Evolutionary conservation across 2,113 vertebrate genomes (phyloP), one percentile per base, ranked within the genome.

Genomic region (Excalfactoria chinensis): DNA sequence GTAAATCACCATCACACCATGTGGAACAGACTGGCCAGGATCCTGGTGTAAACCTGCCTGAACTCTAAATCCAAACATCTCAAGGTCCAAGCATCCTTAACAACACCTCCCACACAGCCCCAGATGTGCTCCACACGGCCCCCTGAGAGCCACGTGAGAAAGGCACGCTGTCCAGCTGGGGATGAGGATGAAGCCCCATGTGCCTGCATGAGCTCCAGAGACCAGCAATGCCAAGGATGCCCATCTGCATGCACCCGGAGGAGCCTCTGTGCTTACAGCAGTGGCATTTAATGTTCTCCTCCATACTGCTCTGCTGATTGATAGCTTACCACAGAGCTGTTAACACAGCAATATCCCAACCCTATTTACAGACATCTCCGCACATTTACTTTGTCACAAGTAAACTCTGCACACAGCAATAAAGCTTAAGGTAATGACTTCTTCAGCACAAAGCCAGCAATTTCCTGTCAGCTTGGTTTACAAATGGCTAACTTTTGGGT

Each of bases 381-480:
- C 74, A 69, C 96, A 96, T 97, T 97, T 96, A 95, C 95, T 96
- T 96, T 97, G 96, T 97, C 97, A 95, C 93, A 70, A 97, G 94
- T 90, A 96, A 97, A 97, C 91, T 93, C 96, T 46, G 58, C 91
- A 86, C 84, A 89, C 7, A 16, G 95, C 94, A 96, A 97, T 97
- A 97, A 97, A 97, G 96, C 94, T 96, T 93, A 93, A 96, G 96
- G 96, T 96, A 97, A 97, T 95, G 95, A 97, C 96, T 96, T 95
- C 96, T 97, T 95, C 94, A 93, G 95, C 91, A 96, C 84, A 93
- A 96, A 97, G 91, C 93, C 88, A 86, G 94, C 96, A 95, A 94
- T 96, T 97, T 95, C 91, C 96, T 97, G 95, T 90, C 97, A 94
- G 93, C 85, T 84, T 35, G 68, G 41, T 86, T 96, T 97, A 97